phyloP scores from a whole-genome alignment of 2,888 invertebrate genomes.

The Holacanthella duospinosa region DNA sequence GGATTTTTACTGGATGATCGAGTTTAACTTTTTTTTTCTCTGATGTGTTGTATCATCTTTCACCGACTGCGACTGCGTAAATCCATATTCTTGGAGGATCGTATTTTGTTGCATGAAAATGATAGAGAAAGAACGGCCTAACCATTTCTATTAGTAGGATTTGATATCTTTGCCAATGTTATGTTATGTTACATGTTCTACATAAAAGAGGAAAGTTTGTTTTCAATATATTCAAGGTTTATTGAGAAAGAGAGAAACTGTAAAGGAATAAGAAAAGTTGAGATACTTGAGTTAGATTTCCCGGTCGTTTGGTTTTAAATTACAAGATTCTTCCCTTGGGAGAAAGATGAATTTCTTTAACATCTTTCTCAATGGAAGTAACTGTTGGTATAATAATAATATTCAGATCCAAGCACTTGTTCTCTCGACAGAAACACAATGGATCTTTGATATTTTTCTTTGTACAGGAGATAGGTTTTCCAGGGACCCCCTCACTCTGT shows the following conservation, averaged over 20 bases:
- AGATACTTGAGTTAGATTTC: background rate
- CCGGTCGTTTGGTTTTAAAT: background rate
- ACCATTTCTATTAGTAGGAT: background rate
- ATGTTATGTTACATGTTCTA: too few relatives aligned
- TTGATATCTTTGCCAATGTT: background rate
- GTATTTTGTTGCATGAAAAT: background rate
- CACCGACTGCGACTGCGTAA: too few relatives aligned
- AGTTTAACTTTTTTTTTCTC: background rate
- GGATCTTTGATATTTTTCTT: background rate
- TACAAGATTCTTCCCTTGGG: background rate
- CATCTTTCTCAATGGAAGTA: background rate
- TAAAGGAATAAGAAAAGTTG: too few relatives aligned
- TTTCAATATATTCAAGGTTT: too few relatives aligned
- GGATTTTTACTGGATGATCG: background rate
- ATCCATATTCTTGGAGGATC: background rate
- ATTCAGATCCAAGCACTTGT: background rate
- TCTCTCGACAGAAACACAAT: background rate
- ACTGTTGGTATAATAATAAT: background rate
- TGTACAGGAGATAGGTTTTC: background rate
- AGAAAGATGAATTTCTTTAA: background rate
- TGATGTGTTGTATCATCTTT: too few relatives aligned
- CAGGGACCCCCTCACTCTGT: background rate
- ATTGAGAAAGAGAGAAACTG: too few relatives aligned
- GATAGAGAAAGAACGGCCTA: background rate
- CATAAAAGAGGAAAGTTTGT: too few relatives aligned